A percentile compares a stretch with the other conserved stretches of the same genome.
Conservation (phyloP, 1,140 invertebrate genomes). For the Euschistus heros region DNA sequence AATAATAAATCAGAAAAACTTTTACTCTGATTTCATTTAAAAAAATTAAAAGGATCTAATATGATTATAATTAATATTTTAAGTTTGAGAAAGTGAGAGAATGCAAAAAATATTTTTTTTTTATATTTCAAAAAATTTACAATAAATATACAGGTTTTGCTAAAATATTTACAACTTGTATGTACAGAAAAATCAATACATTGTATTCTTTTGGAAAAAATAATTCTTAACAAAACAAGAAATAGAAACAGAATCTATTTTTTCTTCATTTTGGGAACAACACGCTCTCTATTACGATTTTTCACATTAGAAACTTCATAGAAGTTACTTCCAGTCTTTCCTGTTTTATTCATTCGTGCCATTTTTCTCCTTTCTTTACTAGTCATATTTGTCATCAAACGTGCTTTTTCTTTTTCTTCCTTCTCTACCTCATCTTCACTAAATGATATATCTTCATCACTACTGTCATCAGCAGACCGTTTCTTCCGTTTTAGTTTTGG, state of each 20-base stretch:
- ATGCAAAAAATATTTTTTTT: no score
- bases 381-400: conserved; percentile 39
- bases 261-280: neutral
- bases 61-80: no score
- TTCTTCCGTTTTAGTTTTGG: conserved; percentile 30
- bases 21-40: no score
- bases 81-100: no score
- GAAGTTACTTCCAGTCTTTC: conserved; percentile 86
- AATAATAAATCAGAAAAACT: no score
- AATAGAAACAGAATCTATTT: neutral
- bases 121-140: no score
- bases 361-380: conserved; percentile 65
- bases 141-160: no score
- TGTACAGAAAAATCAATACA: no score
- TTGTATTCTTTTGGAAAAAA: no score
- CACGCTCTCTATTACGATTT: conserved; percentile 47
- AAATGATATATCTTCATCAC: conserved; percentile 35
- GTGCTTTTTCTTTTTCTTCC: conserved; percentile 35
- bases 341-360: conserved; percentile 61
- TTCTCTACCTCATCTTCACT: conserved; percentile 24
- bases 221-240: no score
- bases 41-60: no score
- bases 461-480: conserved; percentile 30
- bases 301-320: conserved; percentile 90
- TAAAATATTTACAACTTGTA: no score